A percentile compares a stretch with the other conserved stretches of the same genome.
phyloP scores from a whole-genome alignment of 2,113 vertebrate species.

The Pterocles burchelli region DNA sequence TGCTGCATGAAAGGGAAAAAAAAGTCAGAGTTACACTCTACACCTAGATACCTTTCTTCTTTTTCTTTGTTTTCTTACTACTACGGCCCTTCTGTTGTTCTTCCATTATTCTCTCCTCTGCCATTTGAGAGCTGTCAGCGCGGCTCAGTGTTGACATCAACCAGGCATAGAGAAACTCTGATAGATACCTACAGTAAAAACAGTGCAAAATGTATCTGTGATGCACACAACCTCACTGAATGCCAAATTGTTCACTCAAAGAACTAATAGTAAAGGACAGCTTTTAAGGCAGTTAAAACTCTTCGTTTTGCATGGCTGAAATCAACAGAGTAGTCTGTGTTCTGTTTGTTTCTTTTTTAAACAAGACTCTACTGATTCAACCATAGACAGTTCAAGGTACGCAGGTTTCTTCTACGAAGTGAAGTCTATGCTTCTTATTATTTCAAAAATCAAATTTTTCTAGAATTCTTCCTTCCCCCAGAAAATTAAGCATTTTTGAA shows the following conservation, averaged over 20 bases:
- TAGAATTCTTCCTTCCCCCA: neutral
- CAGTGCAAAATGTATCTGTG: accelerated
- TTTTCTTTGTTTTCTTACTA: constrained; percentile 98
- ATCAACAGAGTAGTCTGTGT: accelerated
- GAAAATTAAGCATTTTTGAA: neutral
- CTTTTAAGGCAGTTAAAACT: neutral
- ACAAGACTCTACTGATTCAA: neutral
- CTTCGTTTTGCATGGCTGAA: neutral
- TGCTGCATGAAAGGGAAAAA: neutral
- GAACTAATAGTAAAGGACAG: neutral
- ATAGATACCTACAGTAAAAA: constrained; percentile 86
- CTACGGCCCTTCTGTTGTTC: constrained; percentile 97
- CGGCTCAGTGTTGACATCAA: constrained; percentile 97
- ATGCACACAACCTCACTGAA: accelerated
- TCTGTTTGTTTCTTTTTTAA: neutral
- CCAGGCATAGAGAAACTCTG: constrained; percentile 98
- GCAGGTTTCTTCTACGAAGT: neutral
- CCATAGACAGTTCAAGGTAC: neutral
- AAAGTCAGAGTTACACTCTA: neutral
- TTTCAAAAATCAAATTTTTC: neutral
- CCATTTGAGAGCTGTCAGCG: constrained; percentile 97
- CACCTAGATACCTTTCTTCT: constrained; percentile 89
- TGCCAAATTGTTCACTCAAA: neutral
- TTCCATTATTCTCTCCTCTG: constrained; percentile 95
- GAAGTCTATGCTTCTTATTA: neutral